phyloP scores from a whole-genome alignment of 2,888 invertebrate genomes.

The Agrotis segetum region DNA sequence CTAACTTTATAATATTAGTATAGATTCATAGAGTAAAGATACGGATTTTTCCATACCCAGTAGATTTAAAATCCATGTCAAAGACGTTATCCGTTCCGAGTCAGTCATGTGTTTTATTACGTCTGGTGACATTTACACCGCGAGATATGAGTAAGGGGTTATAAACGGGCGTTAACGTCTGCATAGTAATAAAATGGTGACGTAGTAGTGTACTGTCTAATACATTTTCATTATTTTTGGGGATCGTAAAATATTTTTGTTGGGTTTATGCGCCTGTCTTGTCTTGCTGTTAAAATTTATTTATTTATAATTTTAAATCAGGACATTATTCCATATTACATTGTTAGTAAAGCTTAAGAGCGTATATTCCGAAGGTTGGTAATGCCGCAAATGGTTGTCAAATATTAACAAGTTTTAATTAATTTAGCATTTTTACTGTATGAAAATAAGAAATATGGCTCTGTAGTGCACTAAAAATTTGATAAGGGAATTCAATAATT shows the following conservation, averaged over 20 bases:
- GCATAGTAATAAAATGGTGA: constrained; percentile 58
- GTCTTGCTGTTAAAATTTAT: constrained; percentile 7
- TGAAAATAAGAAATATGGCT: no score
- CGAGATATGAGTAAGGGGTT: constrained; percentile 62
- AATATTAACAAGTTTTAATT: no score
- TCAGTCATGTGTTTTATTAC: constrained; percentile 78
- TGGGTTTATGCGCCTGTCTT: constrained; percentile 18
- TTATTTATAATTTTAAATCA: no score
- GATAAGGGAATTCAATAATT: no score
- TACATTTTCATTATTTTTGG: constrained; percentile 54
- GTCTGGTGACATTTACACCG: constrained; percentile 73
- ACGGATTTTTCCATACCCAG: constrained; percentile 26
- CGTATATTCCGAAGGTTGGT: no score
- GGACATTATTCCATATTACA: no score
- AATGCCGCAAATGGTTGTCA: no score
- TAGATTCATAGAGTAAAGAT: not conserved
- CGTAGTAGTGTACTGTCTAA: constrained; percentile 30
- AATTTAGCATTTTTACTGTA: no score
- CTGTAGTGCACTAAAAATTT: no score
- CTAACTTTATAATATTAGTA: no score
- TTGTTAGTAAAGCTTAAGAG: no score
- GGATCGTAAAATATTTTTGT: constrained; percentile 38
- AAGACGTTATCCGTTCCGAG: constrained; percentile 62
- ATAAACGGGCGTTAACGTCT: constrained; percentile 61
- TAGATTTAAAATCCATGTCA: constrained; percentile 76